Evolutionary conservation across 1,140 invertebrate species (phyloP), one percentile per base, ranked within the genome.

Genomic region (Tetragonula clypearis): DNA sequence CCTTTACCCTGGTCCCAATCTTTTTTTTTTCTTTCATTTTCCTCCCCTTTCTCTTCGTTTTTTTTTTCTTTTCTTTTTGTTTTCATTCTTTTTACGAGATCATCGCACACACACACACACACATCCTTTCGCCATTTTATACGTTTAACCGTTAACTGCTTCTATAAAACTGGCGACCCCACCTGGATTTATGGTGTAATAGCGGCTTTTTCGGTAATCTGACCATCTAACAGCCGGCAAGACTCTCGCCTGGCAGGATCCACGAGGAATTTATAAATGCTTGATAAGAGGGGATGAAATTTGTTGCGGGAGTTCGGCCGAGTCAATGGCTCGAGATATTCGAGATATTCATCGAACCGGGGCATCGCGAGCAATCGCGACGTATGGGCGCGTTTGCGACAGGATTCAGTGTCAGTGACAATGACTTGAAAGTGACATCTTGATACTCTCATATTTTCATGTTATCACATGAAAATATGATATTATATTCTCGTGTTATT

Each of bases 221-320:
- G 14, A 12, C n/a, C 65, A 55, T 68, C 49, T 35, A 79, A 68
- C 62, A 26, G 12, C 35, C 76, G 11, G 21, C n/a, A 49, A 26
- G n/a, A 41, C 55, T 68, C 55, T 68, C 62, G 49, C 26, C n/a
- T 35, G 19, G 5, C 21, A 73, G 23, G 17, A 73, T 76, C 26
- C 5, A 8, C 11, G 5, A 30, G 30, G 62, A 79, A 79, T 79
- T 79, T 79, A 79, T 68, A 79, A 79, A 79, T n/a, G n/a, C 49
- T n/a, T 26, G 77, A 68, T 68, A 79, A 68, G 62, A 68, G 30
- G 19, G 41, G 19, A 2, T 21, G 49, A 79, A 53, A 79, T 79
- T 68, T 30, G 77, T 55, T 79, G 23, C 14, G 12, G 53, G 21
- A 55, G 17, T 1, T 19, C 21, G 21, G n/a, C 19, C 9, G 19